These are phyloP conservation scores for Sminthurides bifidus DNA, from an alignment of 1,140 invertebrate species.

Conservation along the genomic window DNA sequence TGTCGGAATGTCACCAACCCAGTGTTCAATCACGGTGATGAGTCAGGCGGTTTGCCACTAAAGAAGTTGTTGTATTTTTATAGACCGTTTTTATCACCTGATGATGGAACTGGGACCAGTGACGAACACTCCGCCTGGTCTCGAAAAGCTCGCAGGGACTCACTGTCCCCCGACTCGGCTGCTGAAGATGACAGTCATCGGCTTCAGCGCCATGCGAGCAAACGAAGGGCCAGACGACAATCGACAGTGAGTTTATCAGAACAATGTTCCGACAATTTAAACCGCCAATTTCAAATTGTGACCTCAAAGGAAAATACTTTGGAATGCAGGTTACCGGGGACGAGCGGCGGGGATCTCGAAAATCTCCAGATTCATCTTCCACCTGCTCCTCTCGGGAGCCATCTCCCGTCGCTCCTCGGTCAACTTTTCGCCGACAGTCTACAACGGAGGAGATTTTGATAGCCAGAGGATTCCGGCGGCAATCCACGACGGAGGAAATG, in stretches of 20 bases:
- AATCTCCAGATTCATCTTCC: constrained; percentile 57
- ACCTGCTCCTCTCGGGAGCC: constrained; percentile 55
- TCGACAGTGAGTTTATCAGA: constrained; percentile 22
- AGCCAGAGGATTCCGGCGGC: constrained; percentile 71
- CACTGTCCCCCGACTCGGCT: constrained; percentile 74
- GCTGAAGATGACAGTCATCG: constrained; percentile 40
- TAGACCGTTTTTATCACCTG: constrained; percentile 55
- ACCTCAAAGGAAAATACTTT: too few species aligned
- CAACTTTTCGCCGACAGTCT: constrained; percentile 69
- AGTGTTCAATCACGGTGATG: too few species aligned
- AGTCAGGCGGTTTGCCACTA: too few species aligned
- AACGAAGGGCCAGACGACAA: constrained; percentile 51
- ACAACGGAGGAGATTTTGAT: constrained; percentile 85
- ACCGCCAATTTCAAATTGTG: background rate
- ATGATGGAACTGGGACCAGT: constrained; percentile 35
- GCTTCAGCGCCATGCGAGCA: constrained; percentile 38
- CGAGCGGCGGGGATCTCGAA: constrained; percentile 33
- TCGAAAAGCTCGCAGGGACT: constrained; percentile 58
- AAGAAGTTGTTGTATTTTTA: too few species aligned
- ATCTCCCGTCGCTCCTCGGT: constrained; percentile 41
- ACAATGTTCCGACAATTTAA: background rate
- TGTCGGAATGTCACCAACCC: too few species aligned
- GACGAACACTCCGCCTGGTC: constrained; percentile 34
- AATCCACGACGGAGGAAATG: constrained; percentile 84
- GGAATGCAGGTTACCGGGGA: constrained; percentile 33